Conservation (phyloP, 2,113 vertebrate genomes). For the Dasyprocta punctata region DNA sequence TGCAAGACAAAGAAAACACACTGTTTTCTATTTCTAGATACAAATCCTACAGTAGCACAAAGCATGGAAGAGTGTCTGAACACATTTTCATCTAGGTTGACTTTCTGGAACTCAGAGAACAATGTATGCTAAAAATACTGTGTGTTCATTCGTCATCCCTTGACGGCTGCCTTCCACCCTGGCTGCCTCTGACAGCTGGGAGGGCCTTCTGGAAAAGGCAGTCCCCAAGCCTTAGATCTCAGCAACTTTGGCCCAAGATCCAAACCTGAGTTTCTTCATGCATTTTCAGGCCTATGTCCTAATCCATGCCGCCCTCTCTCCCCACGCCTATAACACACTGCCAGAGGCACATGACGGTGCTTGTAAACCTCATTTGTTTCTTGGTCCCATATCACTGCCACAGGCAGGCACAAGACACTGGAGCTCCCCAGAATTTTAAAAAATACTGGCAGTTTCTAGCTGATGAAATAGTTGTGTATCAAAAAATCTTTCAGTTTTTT, state of each 20-base stretch:
- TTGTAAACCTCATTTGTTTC: neutral
- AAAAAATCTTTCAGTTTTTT: neutral
- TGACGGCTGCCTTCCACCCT: neutral
- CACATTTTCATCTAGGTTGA: constrained; percentile 48
- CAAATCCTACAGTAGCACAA: constrained; percentile 54
- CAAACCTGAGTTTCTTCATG: neutral
- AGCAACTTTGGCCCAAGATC: neutral
- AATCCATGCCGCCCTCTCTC: neutral
- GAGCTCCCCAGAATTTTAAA: neutral
- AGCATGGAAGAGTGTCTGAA: constrained; percentile 67
- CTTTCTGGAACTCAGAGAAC: constrained; percentile 71
- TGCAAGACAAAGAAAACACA: constrained; percentile 64
- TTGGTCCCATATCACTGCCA: neutral
- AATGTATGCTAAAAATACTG: constrained; percentile 76
- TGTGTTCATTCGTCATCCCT: neutral
- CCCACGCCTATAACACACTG: rapidly evolving
- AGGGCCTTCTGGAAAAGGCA: constrained; percentile 33
- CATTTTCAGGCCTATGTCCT: constrained; percentile 41
- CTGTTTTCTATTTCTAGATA: constrained; percentile 74
- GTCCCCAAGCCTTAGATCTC: neutral
- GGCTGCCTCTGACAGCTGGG: neutral
- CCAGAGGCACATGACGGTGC: neutral
- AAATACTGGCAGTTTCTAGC: neutral
- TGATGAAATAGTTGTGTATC: neutral
- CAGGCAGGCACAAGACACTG: neutral